Conservation (phyloP, 2,113 vertebrate genomes). For the Podiceps cristatus region DNA sequence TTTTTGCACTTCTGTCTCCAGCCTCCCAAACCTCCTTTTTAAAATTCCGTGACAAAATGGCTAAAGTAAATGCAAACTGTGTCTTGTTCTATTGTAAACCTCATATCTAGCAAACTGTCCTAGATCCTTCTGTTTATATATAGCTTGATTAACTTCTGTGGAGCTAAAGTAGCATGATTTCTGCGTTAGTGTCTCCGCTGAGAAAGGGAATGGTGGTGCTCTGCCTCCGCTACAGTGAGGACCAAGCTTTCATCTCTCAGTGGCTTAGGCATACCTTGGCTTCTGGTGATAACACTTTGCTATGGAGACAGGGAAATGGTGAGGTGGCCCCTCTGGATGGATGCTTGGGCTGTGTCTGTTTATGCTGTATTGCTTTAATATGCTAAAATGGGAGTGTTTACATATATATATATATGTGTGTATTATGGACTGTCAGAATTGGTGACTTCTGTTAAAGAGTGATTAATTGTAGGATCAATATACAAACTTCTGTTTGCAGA, state of each 20-base stretch:
- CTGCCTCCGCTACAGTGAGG: not conserved
- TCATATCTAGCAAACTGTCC: not conserved
- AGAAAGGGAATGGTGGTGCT: not conserved
- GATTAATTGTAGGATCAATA: not conserved
- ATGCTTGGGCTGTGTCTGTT: not conserved
- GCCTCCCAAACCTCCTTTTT: rapidly evolving
- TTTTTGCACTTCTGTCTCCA: not conserved
- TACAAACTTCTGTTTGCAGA: not conserved
- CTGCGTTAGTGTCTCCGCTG: not conserved
- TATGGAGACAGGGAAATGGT: not conserved
- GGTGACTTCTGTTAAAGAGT: not conserved
- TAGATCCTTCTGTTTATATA: not conserved
- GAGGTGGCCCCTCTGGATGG: not conserved
- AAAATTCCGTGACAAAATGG: not conserved
- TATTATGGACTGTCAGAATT: not conserved
- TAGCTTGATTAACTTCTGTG: not conserved
- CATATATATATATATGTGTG: not conserved
- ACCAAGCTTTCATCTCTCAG: not conserved
- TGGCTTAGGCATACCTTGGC: not conserved
- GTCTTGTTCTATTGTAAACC: not conserved
- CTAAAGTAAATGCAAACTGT: not conserved
- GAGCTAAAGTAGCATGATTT: not conserved
- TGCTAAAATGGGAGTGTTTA: not conserved
- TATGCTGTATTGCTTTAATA: not conserved
- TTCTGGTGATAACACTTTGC: not conserved